phyloP scores from a whole-genome alignment of 2,113 vertebrate species.

The Poicephalus meyeri region DNA sequence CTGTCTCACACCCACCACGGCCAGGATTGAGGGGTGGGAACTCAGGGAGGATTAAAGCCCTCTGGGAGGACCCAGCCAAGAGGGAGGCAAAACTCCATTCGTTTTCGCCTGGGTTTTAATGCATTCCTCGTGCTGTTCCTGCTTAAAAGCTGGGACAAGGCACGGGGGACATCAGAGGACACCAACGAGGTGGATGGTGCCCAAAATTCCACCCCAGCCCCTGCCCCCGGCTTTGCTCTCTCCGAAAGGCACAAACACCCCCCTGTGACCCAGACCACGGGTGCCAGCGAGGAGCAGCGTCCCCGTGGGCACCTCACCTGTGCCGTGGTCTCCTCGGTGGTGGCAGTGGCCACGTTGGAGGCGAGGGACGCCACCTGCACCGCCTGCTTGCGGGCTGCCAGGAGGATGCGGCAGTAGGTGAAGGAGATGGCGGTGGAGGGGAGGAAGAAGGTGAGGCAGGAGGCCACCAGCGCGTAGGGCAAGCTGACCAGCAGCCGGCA shows the following conservation, averaged over 20 bases:
- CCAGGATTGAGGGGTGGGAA: not conserved
- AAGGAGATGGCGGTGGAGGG: constrained; percentile 93
- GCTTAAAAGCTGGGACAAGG: not conserved
- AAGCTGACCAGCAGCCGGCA: constrained; percentile 89
- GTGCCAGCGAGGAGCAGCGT: fast-evolving
- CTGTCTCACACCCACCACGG: not conserved
- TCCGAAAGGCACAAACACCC: not conserved
- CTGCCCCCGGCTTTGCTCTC: not conserved
- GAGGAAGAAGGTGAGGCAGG: constrained; percentile 93
- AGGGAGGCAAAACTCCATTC: fast-evolving
- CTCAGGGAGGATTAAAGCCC: not conserved
- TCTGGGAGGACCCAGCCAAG: not conserved
- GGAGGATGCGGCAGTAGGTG: constrained; percentile 94
- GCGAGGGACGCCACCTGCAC: constrained; percentile 89
- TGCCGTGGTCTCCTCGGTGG: constrained; percentile 54
- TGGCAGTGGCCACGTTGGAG: constrained; percentile 67
- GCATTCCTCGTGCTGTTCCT: not conserved
- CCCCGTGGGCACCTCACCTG: constrained; percentile 65
- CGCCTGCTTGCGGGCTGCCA: constrained; percentile 88
- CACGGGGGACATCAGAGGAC: fast-evolving
- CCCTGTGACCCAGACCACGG: fast-evolving
- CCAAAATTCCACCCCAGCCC: not conserved
- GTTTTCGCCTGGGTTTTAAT: not conserved
- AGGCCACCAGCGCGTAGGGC: constrained; percentile 91
- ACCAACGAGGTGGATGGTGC: not conserved